Percentiles rank a stretch among this genome's conserved stretches.
Conservation (phyloP, 2,888 invertebrate species). For the Drosophila rellima region DNA sequence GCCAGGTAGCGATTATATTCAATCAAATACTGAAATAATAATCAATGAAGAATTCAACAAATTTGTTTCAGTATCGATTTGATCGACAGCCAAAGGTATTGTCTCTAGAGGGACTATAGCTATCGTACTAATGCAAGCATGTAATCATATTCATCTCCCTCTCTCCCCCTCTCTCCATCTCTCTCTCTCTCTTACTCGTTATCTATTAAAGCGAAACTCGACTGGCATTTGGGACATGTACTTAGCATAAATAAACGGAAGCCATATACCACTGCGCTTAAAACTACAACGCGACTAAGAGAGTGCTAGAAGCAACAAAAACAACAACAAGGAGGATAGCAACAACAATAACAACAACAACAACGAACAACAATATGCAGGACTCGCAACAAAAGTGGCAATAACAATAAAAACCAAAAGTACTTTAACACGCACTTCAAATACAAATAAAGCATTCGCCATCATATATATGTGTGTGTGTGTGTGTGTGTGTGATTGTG, state of each 20-base stretch:
- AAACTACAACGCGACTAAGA: conserved; percentile 41
- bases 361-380: conserved; percentile 21
- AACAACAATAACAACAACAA: conserved; percentile 18
- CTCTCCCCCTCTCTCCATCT: neutral
- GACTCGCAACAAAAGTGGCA: conserved; percentile 50
- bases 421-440: conserved; percentile 76
- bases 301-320: conserved; percentile 35
- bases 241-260: conserved; percentile 51
- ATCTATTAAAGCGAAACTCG: conserved; percentile 8
- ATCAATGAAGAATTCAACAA: conserved; percentile 5
- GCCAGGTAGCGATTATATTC: conserved; percentile 20
- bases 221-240: conserved; percentile 24
- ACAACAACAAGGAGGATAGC: conserved; percentile 4
- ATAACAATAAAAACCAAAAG: conserved; percentile 65
- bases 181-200: neutral
- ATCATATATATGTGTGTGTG: conserved; percentile 15
- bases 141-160: conserved; percentile 15
- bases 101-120: neutral
- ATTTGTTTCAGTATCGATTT: neutral
- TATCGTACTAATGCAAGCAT: conserved; percentile 6
- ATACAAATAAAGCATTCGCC: conserved; percentile 58
- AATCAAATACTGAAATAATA: conserved; percentile 26
- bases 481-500: conserved; percentile 16
- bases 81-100: neutral
- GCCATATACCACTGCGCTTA: conserved; percentile 39